Percentiles rank a stretch among this genome's conserved stretches.
Conservation (phyloP, 2,113 vertebrate species). For the Orycteropus afer region DNA sequence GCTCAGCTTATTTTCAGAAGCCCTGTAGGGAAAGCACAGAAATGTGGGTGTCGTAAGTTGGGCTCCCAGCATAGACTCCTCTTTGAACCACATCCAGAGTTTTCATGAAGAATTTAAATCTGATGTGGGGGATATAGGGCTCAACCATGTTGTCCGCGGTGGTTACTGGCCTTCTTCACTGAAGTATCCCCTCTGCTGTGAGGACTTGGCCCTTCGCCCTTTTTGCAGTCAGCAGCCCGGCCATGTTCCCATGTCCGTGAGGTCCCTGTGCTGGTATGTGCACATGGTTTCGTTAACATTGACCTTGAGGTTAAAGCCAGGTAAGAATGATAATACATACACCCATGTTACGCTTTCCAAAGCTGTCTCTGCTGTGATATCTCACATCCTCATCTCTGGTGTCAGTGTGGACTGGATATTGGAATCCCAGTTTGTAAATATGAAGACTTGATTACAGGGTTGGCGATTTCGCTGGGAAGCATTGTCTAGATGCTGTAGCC, state of each 20-base stretch:
- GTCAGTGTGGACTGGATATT: fast-evolving
- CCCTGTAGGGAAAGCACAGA: neutral
- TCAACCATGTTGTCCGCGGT: neutral
- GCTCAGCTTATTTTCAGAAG: neutral
- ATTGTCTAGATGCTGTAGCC: no score
- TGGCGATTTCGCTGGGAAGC: fast-evolving
- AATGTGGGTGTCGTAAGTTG: neutral
- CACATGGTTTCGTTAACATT: neutral
- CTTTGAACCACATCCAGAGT: neutral
- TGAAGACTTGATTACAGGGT: fast-evolving
- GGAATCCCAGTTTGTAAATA: neutral
- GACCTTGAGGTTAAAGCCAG: neutral
- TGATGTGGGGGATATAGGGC: neutral
- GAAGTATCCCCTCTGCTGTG: slow-evolving; percentile 19
- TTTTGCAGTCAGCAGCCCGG: fast-evolving
- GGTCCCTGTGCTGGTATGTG: neutral
- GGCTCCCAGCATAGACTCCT: neutral
- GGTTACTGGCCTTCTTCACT: slow-evolving; percentile 22
- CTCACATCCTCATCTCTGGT: neutral
- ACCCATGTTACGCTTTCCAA: fast-evolving
- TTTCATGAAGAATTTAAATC: neutral
- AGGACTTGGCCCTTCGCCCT: neutral
- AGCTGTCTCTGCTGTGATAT: neutral
- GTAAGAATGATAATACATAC: fast-evolving
- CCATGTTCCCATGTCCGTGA: neutral